Conservation (phyloP, 2,888 invertebrate genomes). For the Pyralis farinalis region DNA sequence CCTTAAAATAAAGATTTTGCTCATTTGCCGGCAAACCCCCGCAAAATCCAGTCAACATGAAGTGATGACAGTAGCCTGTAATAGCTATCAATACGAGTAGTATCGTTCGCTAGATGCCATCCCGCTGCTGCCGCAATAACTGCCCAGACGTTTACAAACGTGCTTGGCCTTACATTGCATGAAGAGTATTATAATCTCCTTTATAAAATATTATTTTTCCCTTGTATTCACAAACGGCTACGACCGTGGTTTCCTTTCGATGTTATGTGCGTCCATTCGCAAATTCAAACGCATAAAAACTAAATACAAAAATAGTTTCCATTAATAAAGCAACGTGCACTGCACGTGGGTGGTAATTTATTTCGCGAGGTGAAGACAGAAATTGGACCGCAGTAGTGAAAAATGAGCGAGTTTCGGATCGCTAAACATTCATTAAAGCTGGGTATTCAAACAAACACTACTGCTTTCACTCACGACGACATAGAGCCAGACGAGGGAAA, state of each 20-base stretch:
- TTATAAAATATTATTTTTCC: too few relatives aligned
- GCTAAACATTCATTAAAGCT: constrained; percentile 1
- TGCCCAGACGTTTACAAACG: too few relatives aligned
- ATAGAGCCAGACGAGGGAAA: neutral
- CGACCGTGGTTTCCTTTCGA: neutral
- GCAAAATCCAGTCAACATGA: too few relatives aligned
- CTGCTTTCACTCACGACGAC: neutral
- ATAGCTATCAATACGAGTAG: too few relatives aligned
- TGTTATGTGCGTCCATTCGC: neutral
- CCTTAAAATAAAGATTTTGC: too few relatives aligned
- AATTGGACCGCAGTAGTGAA: constrained; percentile 2
- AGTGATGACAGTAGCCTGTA: too few relatives aligned
- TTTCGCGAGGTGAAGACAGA: neutral
- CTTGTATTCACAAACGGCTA: too few relatives aligned
- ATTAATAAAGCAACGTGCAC: neutral
- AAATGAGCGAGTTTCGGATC: constrained; percentile 1
- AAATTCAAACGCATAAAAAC: neutral
- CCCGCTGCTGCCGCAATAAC: too few relatives aligned
- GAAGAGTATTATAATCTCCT: too few relatives aligned
- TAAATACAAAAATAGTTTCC: neutral
- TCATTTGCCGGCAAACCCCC: too few relatives aligned
- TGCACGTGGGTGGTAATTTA: constrained; percentile 1
- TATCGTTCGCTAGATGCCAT: too few relatives aligned
- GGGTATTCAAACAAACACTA: neutral
- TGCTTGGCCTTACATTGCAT: too few relatives aligned